phyloP scores from a whole-genome alignment of 2,113 vertebrate species.

The Sylvia atricapilla region DNA sequence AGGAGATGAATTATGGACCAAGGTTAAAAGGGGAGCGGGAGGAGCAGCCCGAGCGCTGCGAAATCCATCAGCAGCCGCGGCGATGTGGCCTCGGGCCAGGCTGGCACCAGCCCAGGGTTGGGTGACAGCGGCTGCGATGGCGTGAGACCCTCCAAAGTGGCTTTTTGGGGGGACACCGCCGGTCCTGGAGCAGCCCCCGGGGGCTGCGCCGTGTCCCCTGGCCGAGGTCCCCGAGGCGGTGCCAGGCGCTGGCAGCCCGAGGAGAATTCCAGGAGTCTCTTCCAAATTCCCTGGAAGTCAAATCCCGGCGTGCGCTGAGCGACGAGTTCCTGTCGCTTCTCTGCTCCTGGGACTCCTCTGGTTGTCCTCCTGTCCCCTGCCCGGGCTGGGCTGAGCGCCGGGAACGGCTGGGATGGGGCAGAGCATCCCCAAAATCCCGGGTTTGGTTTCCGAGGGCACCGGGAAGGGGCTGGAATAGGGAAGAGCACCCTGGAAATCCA shows the following conservation, averaged over 20 bases:
- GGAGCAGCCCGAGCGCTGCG: background rate
- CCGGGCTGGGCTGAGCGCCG: background rate
- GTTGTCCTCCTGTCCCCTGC: fast-evolving
- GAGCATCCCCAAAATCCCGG: fast-evolving
- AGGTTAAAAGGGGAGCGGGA: background rate
- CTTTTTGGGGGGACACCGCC: fast-evolving
- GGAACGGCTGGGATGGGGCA: background rate
- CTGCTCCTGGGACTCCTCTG: fast-evolving
- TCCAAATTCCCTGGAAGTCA: background rate
- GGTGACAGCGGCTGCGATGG: fast-evolving
- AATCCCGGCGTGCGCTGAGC: fast-evolving
- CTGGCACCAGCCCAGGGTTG: background rate
- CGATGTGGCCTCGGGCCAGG: fast-evolving
- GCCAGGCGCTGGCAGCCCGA: background rate
- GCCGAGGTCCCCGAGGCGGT: background rate
- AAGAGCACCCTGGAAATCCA: no score
- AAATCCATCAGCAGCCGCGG: fast-evolving
- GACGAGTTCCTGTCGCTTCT: fast-evolving
- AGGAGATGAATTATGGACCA: slow-evolving; percentile 16
- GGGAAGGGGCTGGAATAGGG: no score
- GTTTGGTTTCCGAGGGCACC: background rate
- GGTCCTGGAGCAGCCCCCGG: fast-evolving
- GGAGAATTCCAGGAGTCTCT: background rate
- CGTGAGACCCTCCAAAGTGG: fast-evolving
- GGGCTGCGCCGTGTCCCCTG: background rate